Base-by-base conservation (phyloP, 30 jellyfish, hydroid and myxozoan species). In the Mastigias papua region DNA sequence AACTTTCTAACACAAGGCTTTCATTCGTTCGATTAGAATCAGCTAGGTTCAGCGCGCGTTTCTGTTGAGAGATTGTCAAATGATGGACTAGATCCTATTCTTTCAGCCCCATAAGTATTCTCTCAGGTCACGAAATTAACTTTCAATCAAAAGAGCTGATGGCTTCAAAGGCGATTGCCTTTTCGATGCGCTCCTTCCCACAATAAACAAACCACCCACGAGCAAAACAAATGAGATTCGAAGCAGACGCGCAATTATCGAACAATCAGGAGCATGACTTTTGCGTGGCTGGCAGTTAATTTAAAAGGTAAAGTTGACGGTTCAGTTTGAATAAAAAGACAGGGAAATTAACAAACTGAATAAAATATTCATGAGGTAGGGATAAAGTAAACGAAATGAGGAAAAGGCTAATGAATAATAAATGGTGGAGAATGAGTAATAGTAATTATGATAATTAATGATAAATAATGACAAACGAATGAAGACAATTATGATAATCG, bases 201-300 rank as follows among this genome's bases (percentile, higher is more conserved):
- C 67, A 51, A 51, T 21, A 51, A 51, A 51, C 27, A 51, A 10
- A 16, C n/a, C 67, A 51, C 67, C 67, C 67, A 51, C 67, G 67
- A 4, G 67, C 2, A 51, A 2, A 51, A 51, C 7, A 51, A 2
- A 9, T 1, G 25, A 17, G 27, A 51, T 4, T 51, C 27, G 25
- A 16, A 21, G 5, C 7, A 51, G 17, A 51, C 27, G 25, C 5
- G 67, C 25, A 10, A 10, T 51, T 17, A 9, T 11, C 54, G 6
- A 11, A 37, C 11, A 3, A 3, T 37, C 11, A 3, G 54, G 10
- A 37, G 6, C 11, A 11, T 6, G 11, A 37, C 54, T 11, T 37
- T n/a, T 11, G 54, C 6, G 11, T 11, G 6, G 54, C 54, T 37
- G 54, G 11, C 11, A 37, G 54, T 37, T 37, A 37, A n/a, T 37